Evolutionary conservation across 2,113 vertebrate genomes (phyloP).

Genomic region (Lycocorax pyrrhopterus): DNA sequence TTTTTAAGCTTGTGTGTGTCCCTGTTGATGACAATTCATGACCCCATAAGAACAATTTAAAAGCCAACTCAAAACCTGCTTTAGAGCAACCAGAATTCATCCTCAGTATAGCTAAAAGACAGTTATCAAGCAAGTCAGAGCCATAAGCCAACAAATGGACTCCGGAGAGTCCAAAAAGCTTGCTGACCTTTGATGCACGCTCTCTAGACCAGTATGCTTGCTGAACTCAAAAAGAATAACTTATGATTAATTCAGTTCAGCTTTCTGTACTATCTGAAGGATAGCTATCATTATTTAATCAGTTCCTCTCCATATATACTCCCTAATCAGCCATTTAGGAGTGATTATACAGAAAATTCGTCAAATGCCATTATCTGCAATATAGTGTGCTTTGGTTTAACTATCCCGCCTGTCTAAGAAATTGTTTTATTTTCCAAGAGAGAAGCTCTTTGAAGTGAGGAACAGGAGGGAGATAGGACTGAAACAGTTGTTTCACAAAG

Average conservation of each 20-base stretch:
- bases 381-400: background rate
- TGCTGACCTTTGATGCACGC: background rate
- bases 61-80: background rate
- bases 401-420: background rate
- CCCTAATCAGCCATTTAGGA: background rate
- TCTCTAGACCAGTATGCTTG: background rate
- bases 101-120: background rate
- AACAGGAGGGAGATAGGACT: background rate
- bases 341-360: background rate
- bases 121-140: background rate
- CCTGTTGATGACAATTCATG: background rate
- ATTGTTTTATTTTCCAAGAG: background rate
- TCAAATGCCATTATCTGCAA: background rate
- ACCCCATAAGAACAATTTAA: background rate
- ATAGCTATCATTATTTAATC: conserved; percentile 5
- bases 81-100: background rate
- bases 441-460: background rate
- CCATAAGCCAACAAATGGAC: background rate
- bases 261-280: background rate
- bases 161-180: background rate
- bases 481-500: background rate
- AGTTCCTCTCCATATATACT: background rate
- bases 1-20: background rate
- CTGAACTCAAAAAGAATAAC: background rate
- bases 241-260: background rate